phyloP scores from a whole-genome alignment of 2,113 vertebrate species.

The Tichodroma muraria region DNA sequence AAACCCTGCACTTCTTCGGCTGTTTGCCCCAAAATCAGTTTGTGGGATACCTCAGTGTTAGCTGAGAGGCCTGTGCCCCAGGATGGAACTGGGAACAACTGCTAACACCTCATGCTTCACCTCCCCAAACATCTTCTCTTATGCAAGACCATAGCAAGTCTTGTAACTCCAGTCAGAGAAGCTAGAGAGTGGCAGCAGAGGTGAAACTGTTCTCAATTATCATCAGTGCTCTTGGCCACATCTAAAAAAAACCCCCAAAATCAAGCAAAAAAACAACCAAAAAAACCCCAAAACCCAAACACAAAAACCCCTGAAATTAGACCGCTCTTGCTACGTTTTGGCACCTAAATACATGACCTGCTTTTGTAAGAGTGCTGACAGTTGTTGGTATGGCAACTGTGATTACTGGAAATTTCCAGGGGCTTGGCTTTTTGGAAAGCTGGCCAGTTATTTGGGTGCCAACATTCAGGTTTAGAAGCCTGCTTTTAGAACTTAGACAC shows the following conservation, averaged over 20 bases:
- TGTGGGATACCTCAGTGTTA: neutral
- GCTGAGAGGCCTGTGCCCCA: neutral
- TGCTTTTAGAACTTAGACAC: neutral
- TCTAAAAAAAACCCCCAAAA: neutral
- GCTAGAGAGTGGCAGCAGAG: neutral
- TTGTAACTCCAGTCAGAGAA: neutral
- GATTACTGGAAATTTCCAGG: slow-evolving; percentile 61
- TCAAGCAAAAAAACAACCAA: too few species aligned
- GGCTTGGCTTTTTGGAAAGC: slow-evolving; percentile 51
- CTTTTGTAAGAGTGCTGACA: slow-evolving; percentile 56
- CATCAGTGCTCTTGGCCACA: neutral
- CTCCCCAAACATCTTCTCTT: neutral
- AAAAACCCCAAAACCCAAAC: too few species aligned
- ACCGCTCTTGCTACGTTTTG: slow-evolving; percentile 44
- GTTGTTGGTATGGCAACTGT: slow-evolving; percentile 52
- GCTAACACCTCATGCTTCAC: neutral
- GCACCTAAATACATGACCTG: slow-evolving; percentile 49
- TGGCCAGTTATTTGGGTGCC: slow-evolving; percentile 34
- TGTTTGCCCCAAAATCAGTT: neutral
- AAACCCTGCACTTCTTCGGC: neutral
- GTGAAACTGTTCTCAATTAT: slow-evolving; percentile 10
- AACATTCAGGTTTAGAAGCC: slow-evolving; percentile 16
- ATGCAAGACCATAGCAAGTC: neutral
- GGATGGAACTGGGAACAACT: neutral
- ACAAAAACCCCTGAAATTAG: slow-evolving; percentile 5